Evolutionary conservation across 2,888 invertebrate genomes (phyloP), one percentile per base, ranked within the genome.

Genomic region (Philereme vetulata): DNA sequence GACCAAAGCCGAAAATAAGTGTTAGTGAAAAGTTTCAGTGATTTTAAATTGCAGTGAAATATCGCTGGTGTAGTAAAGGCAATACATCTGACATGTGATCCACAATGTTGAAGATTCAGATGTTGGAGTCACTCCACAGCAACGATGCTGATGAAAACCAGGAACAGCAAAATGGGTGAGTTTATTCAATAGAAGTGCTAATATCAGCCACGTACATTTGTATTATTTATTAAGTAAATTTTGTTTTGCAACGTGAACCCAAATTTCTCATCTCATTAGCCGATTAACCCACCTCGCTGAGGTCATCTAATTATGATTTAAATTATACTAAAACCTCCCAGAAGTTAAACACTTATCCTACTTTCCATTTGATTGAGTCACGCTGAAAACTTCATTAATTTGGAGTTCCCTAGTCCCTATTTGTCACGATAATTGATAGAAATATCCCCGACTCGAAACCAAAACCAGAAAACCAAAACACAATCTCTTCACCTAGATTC

Each of bases 21-120:
- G 62, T 33, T 34, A 57, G 60, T 60, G 10, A 50, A 10, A 44
- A 53, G 42, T 60, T 32, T 34, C 43, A 66, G 62, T 62, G 55
- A 35, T 32, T 36, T 21, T 5, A 9, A 36, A 34, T 5, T 40
- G 4, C 35, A 44, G 52, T 48, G 49, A 11, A 34, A 21, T 5
- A 45, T 21, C 5, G 38, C n/a, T 44, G 73, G 72, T 69, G 66
- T 50, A 64, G 61, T 66, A 50, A 43, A 71, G 81, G 78, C 77
- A 64, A 58, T 38, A 50, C 44, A 47, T 62, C 47, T 90, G 91
- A 82, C 85, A 91, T 91, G 91, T 92, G 87, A 92, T 75, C 77
- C 72, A 92, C 72, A 77, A 95, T 95, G 95, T 88, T 95, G 88
- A 95, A 95, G 92, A 95, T 95, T 90, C 95, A 95, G 85, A 95